Evolutionary conservation across 1,140 invertebrate species (phyloP), one percentile per base, ranked within the genome.

Genomic region (Pseudomyrmex flavicornis): DNA sequence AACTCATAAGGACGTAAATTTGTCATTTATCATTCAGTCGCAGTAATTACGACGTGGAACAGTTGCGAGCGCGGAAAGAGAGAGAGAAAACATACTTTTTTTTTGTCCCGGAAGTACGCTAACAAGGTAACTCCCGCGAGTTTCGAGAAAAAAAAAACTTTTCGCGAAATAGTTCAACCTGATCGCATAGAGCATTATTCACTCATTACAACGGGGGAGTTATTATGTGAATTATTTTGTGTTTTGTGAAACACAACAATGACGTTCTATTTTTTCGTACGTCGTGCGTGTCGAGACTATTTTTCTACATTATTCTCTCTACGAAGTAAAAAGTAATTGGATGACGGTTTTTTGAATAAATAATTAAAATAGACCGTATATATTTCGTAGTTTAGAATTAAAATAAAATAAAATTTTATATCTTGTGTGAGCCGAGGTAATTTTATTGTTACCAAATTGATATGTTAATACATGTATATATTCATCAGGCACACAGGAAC

Each of bases 11-110:
- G 9, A 52, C 50, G 50, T 52, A 52, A 69, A 70, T 59, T 79
- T 79, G 65, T 79, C 65, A 79, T 79, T 59, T 59, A 70, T 80
- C 76, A 80, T 80, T 69, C 66, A 44, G 44, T 12, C 4, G 20
- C 72, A 59, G 70, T 61, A 70, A 80, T 20, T 15, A 26, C 8
- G 54, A 80, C 46, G 15, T 22, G 54, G 17, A 46, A 12, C 15
- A 44, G 63, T 44, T 26, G 54, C 75, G 5, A 35, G 35, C 5
- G 5, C 35, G 7, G 5, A 26, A 3, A 15, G 50, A 48, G 26
- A 52, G 17, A 52, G 17, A 75, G 44, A 26, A 44, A 13, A 4
- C n/a, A 26, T 35, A 35, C 13, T 52, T 17, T 77, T 65, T 77
- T 56, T 56, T 46, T 22, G 15, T 22, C 26, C 2, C 4, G 26